Evolutionary conservation across 2,797 vertebrate genomes (phyloP).

Genomic region (Urocyon cinereoargenteus): DNA sequence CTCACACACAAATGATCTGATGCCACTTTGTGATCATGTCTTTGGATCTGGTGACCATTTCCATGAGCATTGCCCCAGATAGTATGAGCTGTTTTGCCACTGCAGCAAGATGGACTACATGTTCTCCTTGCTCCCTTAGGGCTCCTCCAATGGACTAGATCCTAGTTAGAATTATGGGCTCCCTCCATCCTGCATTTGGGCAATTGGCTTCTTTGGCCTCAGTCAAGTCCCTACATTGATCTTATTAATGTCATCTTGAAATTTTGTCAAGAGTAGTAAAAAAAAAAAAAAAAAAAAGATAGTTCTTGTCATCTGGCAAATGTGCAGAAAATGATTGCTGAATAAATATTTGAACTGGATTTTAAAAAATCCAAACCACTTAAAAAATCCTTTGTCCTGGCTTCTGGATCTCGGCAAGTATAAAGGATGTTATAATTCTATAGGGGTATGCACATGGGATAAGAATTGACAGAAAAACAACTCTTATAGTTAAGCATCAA

Average conservation of each 20-base stretch:
- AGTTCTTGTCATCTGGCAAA: neutral
- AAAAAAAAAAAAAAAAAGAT: neutral
- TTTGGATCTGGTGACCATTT: neutral
- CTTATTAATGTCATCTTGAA: neutral
- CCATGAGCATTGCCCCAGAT: accelerated
- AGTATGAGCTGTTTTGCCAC: neutral
- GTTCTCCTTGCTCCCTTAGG: accelerated
- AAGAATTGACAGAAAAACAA: neutral
- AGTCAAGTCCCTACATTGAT: neutral
- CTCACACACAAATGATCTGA: neutral
- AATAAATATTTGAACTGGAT: neutral
- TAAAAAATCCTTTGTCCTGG: neutral
- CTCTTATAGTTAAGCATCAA: neutral
- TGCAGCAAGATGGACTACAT: neutral
- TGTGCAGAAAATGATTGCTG: neutral
- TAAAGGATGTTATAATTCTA: neutral
- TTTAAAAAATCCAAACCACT: neutral
- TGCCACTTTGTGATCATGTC: accelerated
- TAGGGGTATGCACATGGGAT: neutral
- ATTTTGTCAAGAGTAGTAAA: neutral
- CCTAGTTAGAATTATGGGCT: neutral
- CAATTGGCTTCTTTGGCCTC: neutral
- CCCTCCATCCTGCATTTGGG: neutral
- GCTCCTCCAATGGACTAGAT: neutral
- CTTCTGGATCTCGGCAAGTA: neutral